Percentiles rank a stretch among this genome's conserved stretches.
Conservation (phyloP, 2,797 vertebrate species). For the Poeciliopsis infans region DNA sequence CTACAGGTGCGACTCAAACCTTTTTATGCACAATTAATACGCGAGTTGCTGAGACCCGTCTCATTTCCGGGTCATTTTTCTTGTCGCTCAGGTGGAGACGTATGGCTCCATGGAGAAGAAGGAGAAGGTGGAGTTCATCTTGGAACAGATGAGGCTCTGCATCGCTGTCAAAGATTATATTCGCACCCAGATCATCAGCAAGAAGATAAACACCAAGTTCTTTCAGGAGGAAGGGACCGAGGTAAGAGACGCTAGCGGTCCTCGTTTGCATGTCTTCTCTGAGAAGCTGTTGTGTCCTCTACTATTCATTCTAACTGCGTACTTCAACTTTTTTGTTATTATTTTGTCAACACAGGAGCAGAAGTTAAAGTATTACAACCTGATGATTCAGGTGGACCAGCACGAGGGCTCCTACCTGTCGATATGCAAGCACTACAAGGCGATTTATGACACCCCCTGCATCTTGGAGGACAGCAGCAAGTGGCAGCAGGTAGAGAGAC, state of each 20-base stretch:
- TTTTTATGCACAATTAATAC: not conserved
- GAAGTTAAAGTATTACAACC: conserved; percentile 97
- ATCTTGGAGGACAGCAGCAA: conserved; percentile 95
- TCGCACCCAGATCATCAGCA: conserved; percentile 98
- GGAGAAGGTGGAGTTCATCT: conserved; percentile 96
- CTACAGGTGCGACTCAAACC: conserved; percentile 84
- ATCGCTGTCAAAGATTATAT: conserved; percentile 99
- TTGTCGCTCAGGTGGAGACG: conserved; percentile 89
- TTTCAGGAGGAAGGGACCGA: conserved; percentile 95
- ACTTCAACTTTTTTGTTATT: not conserved
- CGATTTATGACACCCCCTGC: conserved; percentile 97
- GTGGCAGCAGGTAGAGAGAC: conserved; percentile 92
- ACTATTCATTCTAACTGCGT: not conserved
- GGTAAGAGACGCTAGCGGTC: conserved; percentile 73
- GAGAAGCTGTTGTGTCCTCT: not conserved
- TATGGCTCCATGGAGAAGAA: conserved; percentile 99
- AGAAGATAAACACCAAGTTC: conserved; percentile 99
- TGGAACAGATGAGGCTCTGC: conserved; percentile 99
- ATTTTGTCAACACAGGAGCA: conserved; percentile 81
- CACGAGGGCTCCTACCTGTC: conserved; percentile 98
- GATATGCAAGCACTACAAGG: conserved; percentile 98
- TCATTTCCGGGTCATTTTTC: not conserved
- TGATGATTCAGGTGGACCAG: conserved; percentile 98
- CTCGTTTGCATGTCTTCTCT: not conserved
- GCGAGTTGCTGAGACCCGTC: not conserved